phyloP scores from a whole-genome alignment of 1,140 invertebrate genomes.

The Pseudomyrmex sp. region DNA sequence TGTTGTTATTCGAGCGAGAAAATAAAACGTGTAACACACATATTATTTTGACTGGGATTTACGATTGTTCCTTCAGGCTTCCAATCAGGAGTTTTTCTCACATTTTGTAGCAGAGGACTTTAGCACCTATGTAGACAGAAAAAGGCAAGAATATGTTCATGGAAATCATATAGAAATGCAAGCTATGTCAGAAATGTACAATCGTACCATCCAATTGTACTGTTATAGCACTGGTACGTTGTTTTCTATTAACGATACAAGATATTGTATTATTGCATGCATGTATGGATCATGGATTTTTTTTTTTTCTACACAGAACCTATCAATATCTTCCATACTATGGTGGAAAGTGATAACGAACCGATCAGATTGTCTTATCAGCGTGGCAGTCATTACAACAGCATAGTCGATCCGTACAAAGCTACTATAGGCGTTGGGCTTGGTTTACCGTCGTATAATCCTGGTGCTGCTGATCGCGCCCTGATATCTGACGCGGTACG shows the following conservation, averaged over 20 bases:
- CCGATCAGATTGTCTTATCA: slow-evolving; percentile 97
- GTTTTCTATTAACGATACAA: not conserved
- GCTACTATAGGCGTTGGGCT: slow-evolving; percentile 94
- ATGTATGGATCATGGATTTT: not conserved
- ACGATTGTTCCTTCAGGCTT: slow-evolving; percentile 84
- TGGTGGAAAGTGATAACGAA: slow-evolving; percentile 90
- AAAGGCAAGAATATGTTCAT: slow-evolving; percentile 92
- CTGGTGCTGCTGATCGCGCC: slow-evolving; percentile 91
- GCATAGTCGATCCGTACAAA: slow-evolving; percentile 95
- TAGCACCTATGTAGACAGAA: slow-evolving; percentile 93
- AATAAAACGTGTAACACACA: not conserved
- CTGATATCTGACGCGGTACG: slow-evolving; percentile 92
- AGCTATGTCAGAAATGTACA: slow-evolving; percentile 97
- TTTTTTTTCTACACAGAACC: slow-evolving; percentile 88
- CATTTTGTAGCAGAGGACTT: slow-evolving; percentile 98
- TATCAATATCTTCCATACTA: slow-evolving; percentile 95
- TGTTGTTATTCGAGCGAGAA: not conserved
- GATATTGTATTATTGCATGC: not conserved
- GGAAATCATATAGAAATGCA: slow-evolving; percentile 98
- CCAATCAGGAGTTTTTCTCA: slow-evolving; percentile 96
- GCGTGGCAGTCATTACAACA: slow-evolving; percentile 96
- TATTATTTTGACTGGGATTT: slow-evolving; percentile 47
- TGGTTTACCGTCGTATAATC: slow-evolving; percentile 93
- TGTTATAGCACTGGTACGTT: slow-evolving; percentile 92
- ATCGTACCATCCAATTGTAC: slow-evolving; percentile 96